Conservation (phyloP, 2,113 vertebrate genomes). For the Tachysurus fulvidraco region DNA sequence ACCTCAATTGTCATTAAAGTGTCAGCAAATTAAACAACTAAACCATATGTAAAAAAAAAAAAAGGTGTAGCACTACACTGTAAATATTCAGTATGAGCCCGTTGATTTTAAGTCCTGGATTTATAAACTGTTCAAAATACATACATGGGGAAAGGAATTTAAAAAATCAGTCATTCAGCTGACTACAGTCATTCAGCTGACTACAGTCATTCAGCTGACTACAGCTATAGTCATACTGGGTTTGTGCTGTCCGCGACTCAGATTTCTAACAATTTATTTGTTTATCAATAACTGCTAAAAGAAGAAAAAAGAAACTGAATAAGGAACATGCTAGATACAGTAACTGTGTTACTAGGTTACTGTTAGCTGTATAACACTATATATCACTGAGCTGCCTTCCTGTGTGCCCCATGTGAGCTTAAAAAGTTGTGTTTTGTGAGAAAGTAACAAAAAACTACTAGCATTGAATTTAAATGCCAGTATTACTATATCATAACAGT, state of each 20-base stretch:
- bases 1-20: not conserved
- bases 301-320: not conserved
- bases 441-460: conserved; percentile 15
- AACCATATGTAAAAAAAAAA: not conserved
- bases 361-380: not conserved
- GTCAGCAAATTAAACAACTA: not conserved
- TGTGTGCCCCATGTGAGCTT: not conserved
- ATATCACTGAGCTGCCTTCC: not conserved
- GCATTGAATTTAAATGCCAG: conserved; percentile 5
- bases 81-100: not conserved
- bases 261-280: not conserved
- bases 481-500: not conserved
- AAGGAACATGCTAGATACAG: not conserved
- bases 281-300: not conserved
- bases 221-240: not conserved
- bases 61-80: not conserved
- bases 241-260: not conserved
- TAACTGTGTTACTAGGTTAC: not conserved
- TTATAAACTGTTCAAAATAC: not conserved
- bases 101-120: not conserved
- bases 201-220: too few species aligned
- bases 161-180: not conserved
- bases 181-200: not conserved
- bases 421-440: conserved; percentile 15
- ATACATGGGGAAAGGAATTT: not conserved